Conservation (phyloP, 2,113 vertebrate genomes). For the Pantherophis guttatus region DNA sequence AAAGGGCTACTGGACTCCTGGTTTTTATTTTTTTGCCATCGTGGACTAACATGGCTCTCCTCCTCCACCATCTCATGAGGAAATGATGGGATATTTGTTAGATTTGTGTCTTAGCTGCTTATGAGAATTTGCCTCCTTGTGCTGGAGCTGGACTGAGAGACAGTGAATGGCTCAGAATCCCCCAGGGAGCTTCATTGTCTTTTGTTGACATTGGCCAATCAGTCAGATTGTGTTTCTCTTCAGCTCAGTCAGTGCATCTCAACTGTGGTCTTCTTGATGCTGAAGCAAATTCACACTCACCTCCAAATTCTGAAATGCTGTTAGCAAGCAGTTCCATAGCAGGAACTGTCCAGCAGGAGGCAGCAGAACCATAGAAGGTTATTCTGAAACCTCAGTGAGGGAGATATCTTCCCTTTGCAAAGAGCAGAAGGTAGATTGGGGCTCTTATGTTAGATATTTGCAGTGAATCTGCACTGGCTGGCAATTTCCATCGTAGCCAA, state of each 20-base stretch:
- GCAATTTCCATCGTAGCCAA: background rate
- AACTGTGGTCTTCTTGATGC: background rate
- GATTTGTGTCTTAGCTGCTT: background rate
- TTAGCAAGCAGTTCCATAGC: background rate
- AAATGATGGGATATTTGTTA: background rate
- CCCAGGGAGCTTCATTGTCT: background rate
- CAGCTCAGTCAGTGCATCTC: background rate
- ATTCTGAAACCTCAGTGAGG: background rate
- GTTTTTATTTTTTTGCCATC: background rate
- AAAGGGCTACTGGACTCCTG: background rate
- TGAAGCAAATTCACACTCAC: background rate
- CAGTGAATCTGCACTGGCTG: background rate
- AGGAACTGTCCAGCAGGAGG: background rate
- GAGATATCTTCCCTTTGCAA: background rate
- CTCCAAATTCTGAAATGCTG: background rate
- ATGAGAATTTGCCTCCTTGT: background rate
- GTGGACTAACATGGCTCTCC: background rate
- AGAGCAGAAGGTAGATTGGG: background rate
- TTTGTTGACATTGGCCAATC: background rate
- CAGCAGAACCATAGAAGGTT: background rate
- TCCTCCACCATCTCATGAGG: background rate
- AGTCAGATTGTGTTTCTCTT: background rate
- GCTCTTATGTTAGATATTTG: background rate
- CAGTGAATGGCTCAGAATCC: background rate
- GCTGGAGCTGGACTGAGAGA: background rate